These are phyloP conservation scores for Hymenopus coronatus DNA, from an alignment of 2,888 invertebrate genomes.

Conservation along the genomic window DNA sequence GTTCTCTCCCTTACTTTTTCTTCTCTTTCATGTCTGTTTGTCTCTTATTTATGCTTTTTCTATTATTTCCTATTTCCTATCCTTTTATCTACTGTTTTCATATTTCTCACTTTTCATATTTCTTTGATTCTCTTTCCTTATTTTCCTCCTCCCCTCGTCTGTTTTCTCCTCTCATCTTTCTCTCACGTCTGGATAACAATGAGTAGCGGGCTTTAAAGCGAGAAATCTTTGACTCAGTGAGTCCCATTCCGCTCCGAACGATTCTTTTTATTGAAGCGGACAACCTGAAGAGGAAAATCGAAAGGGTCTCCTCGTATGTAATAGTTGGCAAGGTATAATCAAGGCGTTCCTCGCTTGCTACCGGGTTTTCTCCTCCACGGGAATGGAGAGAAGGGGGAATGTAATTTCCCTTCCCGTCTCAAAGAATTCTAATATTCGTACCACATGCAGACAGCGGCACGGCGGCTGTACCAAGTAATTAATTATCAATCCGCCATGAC, in stretches of 20 bases:
- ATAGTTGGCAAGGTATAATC: not conserved
- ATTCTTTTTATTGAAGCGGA: not conserved
- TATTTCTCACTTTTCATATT: not conserved
- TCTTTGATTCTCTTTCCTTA: not conserved
- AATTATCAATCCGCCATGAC: conserved; percentile 27
- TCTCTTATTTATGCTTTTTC: too few species aligned
- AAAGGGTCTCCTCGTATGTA: not conserved
- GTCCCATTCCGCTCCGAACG: not conserved
- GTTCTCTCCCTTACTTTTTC: not conserved
- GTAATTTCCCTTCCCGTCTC: not conserved
- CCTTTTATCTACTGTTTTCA: not conserved
- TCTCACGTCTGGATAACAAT: not conserved
- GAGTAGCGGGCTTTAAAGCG: not conserved
- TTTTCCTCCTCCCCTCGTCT: not conserved
- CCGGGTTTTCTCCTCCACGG: not conserved
- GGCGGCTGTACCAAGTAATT: conserved; percentile 21
- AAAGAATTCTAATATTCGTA: conserved; percentile 19
- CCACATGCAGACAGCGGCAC: conserved; percentile 22
- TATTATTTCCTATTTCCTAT: not conserved
- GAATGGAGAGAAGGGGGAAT: not conserved
- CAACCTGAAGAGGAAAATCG: not conserved
- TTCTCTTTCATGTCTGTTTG: too few species aligned
- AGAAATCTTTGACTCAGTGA: not conserved
- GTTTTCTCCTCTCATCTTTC: not conserved
- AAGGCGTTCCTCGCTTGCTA: not conserved